Evolutionary conservation across 1,140 invertebrate species (phyloP).

Genomic region (Ylistrum balloti): DNA sequence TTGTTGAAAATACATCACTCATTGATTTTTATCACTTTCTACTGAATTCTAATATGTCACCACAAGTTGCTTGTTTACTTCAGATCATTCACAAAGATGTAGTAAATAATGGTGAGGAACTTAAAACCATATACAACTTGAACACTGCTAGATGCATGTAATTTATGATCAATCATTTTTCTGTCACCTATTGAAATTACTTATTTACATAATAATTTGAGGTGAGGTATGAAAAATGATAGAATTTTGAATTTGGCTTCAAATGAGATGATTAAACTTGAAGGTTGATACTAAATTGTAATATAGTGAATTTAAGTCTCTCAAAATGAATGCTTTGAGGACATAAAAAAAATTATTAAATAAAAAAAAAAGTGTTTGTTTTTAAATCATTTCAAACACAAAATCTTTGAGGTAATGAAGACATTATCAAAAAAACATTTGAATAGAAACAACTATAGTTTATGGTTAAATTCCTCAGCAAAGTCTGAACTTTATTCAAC

Average conservation of each 20-base stretch:
- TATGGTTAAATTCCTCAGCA: neutral
- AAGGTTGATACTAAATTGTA: neutral
- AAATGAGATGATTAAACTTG: neutral
- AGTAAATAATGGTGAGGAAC: neutral
- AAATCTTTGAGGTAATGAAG: constrained; percentile 29
- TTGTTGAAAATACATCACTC: neutral
- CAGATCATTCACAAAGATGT: constrained; percentile 3
- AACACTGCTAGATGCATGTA: neutral
- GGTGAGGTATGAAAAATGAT: neutral
- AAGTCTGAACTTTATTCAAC: neutral
- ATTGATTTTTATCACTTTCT: neutral
- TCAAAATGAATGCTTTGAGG: constrained; percentile 20
- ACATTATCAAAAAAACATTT: neutral
- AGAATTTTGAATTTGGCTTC: neutral
- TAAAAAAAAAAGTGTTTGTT: neutral
- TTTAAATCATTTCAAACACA: neutral
- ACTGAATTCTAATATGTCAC: neutral
- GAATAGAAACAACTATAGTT: no score
- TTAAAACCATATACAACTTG: neutral
- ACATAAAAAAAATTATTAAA: neutral
- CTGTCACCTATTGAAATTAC: neutral
- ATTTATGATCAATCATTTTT: neutral
- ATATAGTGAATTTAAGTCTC: neutral
- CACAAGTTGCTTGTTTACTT: neutral
- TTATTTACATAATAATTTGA: neutral